Evolutionary conservation across 2,797 vertebrate species (phyloP), one percentile per base, ranked within the genome.

Genomic region (Crenichthys baileyi): DNA sequence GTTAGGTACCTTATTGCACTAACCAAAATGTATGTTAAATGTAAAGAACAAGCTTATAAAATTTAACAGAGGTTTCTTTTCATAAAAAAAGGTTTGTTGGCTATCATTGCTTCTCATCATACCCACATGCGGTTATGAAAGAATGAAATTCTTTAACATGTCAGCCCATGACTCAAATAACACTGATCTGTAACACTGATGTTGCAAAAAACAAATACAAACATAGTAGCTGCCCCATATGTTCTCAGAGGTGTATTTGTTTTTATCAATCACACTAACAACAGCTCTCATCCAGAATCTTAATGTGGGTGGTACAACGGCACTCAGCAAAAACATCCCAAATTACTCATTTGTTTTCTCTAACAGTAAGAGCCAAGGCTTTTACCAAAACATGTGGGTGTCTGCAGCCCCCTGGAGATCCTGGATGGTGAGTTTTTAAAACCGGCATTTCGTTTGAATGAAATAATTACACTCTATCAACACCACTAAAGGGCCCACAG

Each of bases 261-360:
- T 61, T 48, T 41, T 41, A 68, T 82, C 48, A 79, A 51, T 87
- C 61, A 78, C 36, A 41, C 22, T 41, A 70, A 82, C 74, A 77
- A 0, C 46, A 72, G 58, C 77, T 65, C 56, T 67, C 72, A 72
- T 67, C 67, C 74, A 87, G 55, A 75, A 44, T 8, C 46, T 58
- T 67, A 48, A 83, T 78, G 87, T 88, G 85, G 87, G 85, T 68
- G 83, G 82, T 58, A 5, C 76, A 75, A 76, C 83, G n/a, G 75
- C 73, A 74, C 31, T 83, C 80, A 79, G 68, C 83, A 78, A 55
- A 88, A 81, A 76, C 61, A 80, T 51, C 26, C 76, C 79, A 68
- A 87, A 87, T 94, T 87, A 93, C 89, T 93, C 88, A 91, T 93
- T 76, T 2, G 71, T 89, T 89, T 87, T 85, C 86, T 88, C 80